Conservation (phyloP, 92 coral and sea anemone genomes). For the Porites lobata region DNA sequence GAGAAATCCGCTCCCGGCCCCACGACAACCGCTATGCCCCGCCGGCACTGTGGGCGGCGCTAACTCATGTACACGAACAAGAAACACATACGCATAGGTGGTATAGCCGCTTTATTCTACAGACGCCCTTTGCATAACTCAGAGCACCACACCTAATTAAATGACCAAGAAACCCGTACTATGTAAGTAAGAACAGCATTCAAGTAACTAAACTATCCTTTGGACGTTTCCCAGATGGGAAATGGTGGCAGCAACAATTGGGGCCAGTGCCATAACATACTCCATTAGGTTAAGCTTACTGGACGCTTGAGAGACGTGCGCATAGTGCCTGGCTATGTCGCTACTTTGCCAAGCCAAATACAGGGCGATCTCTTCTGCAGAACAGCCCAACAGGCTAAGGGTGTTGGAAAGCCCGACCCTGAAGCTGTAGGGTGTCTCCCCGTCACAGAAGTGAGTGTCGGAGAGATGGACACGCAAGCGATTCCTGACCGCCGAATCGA, state of each 20-base stretch:
- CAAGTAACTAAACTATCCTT: no score
- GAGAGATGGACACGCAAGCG: conserved; percentile 26
- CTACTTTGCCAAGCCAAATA: conserved; percentile 45
- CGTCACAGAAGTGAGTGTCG: conserved; percentile 29
- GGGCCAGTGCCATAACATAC: background rate
- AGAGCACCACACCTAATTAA: no score
- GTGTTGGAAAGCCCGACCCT: conserved; percentile 60
- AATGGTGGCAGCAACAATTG: no score
- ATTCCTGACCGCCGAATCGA: conserved; percentile 32
- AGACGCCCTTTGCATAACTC: no score
- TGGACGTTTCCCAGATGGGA: no score
- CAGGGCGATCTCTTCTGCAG: conserved; percentile 38
- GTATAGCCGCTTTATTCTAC: no score
- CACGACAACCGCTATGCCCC: no score
- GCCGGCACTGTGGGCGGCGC: no score
- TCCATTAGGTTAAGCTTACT: conserved; percentile 11
- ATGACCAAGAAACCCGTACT: no score
- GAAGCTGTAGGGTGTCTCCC: conserved; percentile 67
- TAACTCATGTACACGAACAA: no score
- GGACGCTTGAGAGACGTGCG: conserved; percentile 10
- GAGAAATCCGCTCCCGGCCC: background rate
- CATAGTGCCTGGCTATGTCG: conserved; percentile 27
- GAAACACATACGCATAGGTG: no score
- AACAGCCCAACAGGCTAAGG: conserved; percentile 46
- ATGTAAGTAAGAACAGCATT: no score